Conservation (phyloP, 2,113 vertebrate species). For the Dissostichus mawsoni region DNA sequence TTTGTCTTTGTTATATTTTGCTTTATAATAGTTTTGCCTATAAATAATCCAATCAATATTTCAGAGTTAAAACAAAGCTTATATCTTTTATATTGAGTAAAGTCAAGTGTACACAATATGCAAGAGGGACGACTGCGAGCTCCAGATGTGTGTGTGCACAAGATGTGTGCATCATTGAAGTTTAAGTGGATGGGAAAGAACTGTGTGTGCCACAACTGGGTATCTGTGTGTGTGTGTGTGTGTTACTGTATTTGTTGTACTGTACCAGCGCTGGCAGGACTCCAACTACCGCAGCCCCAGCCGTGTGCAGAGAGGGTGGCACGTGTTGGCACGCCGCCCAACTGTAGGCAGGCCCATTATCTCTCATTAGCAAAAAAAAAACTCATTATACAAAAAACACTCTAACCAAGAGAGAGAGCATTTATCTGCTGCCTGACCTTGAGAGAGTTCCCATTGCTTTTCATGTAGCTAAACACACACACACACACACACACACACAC, state of each 20-base stretch:
- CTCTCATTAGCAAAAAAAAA: slow-evolving; percentile 81
- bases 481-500: too few relatives aligned
- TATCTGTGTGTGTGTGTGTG: slow-evolving; percentile 34
- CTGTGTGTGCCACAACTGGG: slow-evolving; percentile 48
- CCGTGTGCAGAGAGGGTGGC: slow-evolving; percentile 74
- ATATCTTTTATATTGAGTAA: slow-evolving; percentile 24
- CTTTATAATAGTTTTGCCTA: slow-evolving; percentile 61
- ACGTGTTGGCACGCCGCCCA: slow-evolving; percentile 72
- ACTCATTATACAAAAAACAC: slow-evolving; percentile 80
- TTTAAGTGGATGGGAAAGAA: slow-evolving; percentile 23
- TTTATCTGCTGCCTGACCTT: slow-evolving; percentile 82
- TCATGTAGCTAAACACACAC: slow-evolving; percentile 37
- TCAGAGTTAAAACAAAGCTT: slow-evolving; percentile 32
- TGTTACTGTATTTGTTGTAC: slow-evolving; percentile 72
- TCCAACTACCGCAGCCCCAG: slow-evolving; percentile 77
- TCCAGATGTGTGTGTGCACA: slow-evolving; percentile 61
- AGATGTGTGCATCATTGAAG: slow-evolving; percentile 29
- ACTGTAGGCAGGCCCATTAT: slow-evolving; percentile 84
- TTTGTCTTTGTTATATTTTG: slow-evolving; percentile 54
- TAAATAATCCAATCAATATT: slow-evolving; percentile 60
- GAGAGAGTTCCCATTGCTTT: slow-evolving; percentile 79
- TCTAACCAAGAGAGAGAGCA: slow-evolving; percentile 72
- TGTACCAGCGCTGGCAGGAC: slow-evolving; percentile 75
- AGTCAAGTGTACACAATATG: not conserved
- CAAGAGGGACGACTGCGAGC: not conserved